phyloP scores from a whole-genome alignment of 2,888 invertebrate genomes.

The Drosophila demipolita region DNA sequence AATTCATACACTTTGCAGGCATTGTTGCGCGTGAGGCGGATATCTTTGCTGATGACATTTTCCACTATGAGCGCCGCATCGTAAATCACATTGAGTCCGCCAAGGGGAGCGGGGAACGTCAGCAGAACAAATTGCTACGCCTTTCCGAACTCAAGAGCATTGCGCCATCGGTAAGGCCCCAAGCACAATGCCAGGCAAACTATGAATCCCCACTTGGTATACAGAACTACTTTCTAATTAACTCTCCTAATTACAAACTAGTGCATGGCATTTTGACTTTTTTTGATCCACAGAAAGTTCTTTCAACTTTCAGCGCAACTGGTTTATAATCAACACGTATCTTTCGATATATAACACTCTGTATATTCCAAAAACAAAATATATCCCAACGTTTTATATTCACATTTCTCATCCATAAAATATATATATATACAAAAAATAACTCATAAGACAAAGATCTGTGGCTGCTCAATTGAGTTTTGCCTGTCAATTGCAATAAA shows the following conservation, averaged over 20 bases:
- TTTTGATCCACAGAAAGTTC: constrained; percentile 9
- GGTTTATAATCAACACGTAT: neutral
- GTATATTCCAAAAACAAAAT: neutral
- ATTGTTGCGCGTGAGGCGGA: constrained; percentile 83
- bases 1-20: constrained; percentile 54
- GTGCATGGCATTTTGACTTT: constrained; percentile 1
- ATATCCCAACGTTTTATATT: neutral
- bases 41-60: constrained; percentile 84
- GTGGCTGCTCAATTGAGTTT: neutral
- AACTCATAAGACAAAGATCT: neutral
- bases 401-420: neutral
- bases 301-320: neutral
- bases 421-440: neutral
- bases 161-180: constrained; percentile 82
- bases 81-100: constrained; percentile 82
- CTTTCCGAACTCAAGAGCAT: constrained; percentile 81
- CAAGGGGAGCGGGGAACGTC: constrained; percentile 63
- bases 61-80: constrained; percentile 84
- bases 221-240: constrained; percentile 15
- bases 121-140: constrained; percentile 78
- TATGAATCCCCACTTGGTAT: constrained; percentile 11
- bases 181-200: neutral
- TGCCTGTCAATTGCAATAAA: neutral
- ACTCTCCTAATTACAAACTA: constrained; percentile 14
- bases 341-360: neutral